phyloP scores from a whole-genome alignment of 2,113 vertebrate species.

The Pomatostomus ruficeps region DNA sequence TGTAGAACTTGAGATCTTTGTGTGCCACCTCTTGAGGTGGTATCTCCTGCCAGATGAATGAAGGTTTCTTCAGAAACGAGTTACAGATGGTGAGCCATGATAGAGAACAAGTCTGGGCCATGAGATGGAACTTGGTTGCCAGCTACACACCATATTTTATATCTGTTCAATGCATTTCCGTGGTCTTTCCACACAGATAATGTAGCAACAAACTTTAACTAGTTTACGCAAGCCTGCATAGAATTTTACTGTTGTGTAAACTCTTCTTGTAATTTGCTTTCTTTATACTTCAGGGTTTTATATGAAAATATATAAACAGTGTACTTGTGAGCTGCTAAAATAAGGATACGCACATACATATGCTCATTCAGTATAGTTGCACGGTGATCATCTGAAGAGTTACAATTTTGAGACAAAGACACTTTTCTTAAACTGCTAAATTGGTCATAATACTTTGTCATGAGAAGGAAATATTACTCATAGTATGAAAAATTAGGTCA shows the following conservation, averaged over 20 bases:
- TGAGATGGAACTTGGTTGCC: neutral
- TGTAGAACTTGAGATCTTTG: neutral
- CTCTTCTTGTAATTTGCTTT: neutral
- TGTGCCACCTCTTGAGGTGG: neutral
- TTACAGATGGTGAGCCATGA: neutral
- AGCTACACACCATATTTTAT: rapidly evolving
- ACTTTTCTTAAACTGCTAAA: neutral
- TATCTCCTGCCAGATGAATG: neutral
- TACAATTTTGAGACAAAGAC: neutral
- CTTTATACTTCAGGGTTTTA: neutral
- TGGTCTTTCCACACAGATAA: neutral
- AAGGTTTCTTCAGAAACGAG: neutral
- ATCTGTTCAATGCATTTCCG: neutral
- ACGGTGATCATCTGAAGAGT: neutral
- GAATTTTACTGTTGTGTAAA: neutral
- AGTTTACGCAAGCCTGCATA: neutral
- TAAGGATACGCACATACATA: neutral
- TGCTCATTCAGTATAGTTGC: neutral
- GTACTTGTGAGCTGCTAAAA: neutral
- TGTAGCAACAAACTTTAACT: neutral
- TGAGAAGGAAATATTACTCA: neutral
- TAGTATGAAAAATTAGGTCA: neutral
- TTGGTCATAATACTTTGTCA: neutral
- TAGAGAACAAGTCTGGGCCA: neutral
- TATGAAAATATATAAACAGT: neutral